Evolutionary conservation across 2,113 vertebrate genomes (phyloP), one percentile per base, ranked within the genome.

Genomic region (Cyrtonyx montezumae): DNA sequence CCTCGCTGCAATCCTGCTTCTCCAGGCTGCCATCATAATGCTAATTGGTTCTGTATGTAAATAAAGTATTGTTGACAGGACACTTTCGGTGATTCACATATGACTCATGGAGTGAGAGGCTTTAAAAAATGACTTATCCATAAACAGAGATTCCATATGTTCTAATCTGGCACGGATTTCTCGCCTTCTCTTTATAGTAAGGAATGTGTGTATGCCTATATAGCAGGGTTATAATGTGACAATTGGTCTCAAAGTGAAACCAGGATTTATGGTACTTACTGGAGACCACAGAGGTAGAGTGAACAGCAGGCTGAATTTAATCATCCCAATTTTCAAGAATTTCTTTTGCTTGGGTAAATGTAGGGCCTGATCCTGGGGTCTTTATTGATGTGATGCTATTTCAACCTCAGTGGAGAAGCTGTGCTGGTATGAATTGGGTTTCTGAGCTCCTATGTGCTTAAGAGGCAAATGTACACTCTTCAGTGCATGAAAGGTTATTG

Each of bases 141-240:
- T 95, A 89, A 96, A 96, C 96, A 97, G 95, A 96, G 45, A 94
- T 93, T 84, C 86, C 95, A 91, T 96, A 94, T 97, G 95, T 96
- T 90, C 87, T 96, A 88, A 76, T 92, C 92, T 96, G 89, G 91
- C 77, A 83, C 58, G 81, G 86, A 84, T 94, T 95, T 93, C 84
- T 96, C 66, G 63, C 91, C 90, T 84, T 56, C 92, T 96, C 93
- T 96, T 94, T 94, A 92, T 83, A 96, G 90, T 86, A 93, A 92
- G 91, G 94, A 94, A 96, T 90, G 96, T 96, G 74, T 91, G 83
- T 66, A 36, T 17, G 90, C 79, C 93, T 92, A 63, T 79, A 55
- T 73, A 90, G 87, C 80, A 70, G 89, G 90, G 90, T 91, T 94
- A 76, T 95, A 96, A 94, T 94, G 65, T 73, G 87, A 93, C 79